Base-by-base conservation (phyloP, 2,888 invertebrate species). In the Cylloceria caligata region DNA sequence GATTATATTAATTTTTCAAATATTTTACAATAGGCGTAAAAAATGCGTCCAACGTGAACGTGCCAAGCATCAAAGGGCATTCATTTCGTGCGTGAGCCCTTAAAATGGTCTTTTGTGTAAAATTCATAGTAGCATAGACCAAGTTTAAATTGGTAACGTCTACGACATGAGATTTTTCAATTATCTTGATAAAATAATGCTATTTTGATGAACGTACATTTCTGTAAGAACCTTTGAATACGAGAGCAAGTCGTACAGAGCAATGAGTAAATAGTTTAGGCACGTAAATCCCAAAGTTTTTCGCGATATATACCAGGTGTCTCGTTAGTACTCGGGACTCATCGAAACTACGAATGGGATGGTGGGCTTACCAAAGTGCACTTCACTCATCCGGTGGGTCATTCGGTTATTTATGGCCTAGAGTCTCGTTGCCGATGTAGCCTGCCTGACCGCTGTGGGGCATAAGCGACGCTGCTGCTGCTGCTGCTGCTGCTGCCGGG, bases 331-430 rank as follows among this genome's bases (percentile, higher is more conserved):
- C 19, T 19, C 5, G 60, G 19, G 65, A 72, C 57, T 21, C 62
- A 57, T 80, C 62, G 69, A 80, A 57, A 76, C 49, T 30, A 19
- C 34, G 19, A 9, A 9, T 2, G 2, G 34, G 60, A 7, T 13
- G 34, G 34, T 9, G 36, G 34, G 34, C 19, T 68, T 64, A 52
- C 36, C 73, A 5, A 75, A 77, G 71, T 79, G 80, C 75, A 83
- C 84, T 84, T 84, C 85, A 86, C 84, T 85, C 85, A 85, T 86
- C 88, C 87, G 89, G 87, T 89, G 89, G 89, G 89, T 89, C 90
- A 90, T 90, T 90, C 88, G 88, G 88, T 90, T 91, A 90, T 91
- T 90, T 89, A 91, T 89, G 90, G 89, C 86, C 85, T 75, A 82
- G 87, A 85, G 83, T 84, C 85, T 87, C 84, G 74, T 84, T 76